Base-by-base conservation (phyloP, 2,797 vertebrate species). In the Sebastes vulpes region DNA sequence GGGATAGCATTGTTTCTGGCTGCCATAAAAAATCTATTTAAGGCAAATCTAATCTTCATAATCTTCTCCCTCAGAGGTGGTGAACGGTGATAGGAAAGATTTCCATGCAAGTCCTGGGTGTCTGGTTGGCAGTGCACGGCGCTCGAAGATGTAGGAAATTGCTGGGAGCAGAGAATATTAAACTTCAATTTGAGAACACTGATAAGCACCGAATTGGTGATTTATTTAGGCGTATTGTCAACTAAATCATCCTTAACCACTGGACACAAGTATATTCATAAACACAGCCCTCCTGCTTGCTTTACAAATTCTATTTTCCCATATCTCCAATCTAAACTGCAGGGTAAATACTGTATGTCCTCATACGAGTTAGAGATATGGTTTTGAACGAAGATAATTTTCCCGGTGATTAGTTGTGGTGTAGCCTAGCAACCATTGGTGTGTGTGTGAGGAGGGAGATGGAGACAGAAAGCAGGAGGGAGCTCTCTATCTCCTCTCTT, bases 1-100 rank as follows among this genome's bases (percentile, higher is more conserved):
- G 53, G 92, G 93, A 95, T 94, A 94, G 92, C 92, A 94, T 94
- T 95, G 92, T 95, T 95, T 94, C 94, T 94, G 88, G 83, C 85
- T 84, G 83, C 91, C 92, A 93, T 93, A 92, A 92, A 86, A 93
- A 94, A 95, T 94, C 87, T 94, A 94, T 94, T 95, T 95, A 91
- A 91, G 88, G 92, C 87, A 93, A 95, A 95, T 95, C 90, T 93
- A 95, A 96, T 95, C 93, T 94, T 91, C 91, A 90, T 94, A 92
- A 96, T 95, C 94, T 95, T 88, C 89, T 81, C 85, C 91, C 82
- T 93, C 85, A 65, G 83, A 94, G 90, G 89, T 93, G 93, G 92
- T 84, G 91, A 92, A 90, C 86, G 63, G 86, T 77, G 92, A 92
- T 95, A 80, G 91, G 89, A 88, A 77, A 92, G 90, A 94, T 94